Evolutionary conservation across 35 echinoderm and acorn worm genomes (phyloP).

Genomic region (Apostichopus japonicus): DNA sequence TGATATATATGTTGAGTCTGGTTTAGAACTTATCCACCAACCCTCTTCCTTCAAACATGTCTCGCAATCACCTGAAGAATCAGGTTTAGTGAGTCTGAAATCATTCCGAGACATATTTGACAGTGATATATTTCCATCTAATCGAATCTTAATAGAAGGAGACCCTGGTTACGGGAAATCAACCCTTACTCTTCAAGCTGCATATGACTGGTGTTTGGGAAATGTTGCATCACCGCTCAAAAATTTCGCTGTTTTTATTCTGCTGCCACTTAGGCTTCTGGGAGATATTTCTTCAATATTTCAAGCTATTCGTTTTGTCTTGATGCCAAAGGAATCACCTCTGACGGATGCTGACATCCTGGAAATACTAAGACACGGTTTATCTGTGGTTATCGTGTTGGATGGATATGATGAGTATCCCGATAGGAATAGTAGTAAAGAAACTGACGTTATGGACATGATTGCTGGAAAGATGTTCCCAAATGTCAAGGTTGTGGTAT

Average conservation of each 20-base stretch:
- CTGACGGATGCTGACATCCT: background rate
- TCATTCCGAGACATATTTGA: background rate
- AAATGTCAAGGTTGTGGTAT: no score
- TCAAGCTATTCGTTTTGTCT: background rate
- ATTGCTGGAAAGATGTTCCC: background rate
- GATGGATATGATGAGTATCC: slow-evolving; percentile 18
- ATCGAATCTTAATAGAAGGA: background rate
- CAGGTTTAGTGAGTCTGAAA: background rate
- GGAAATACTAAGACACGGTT: background rate
- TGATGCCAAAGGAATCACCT: background rate
- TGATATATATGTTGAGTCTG: no score
- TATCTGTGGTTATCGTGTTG: background rate
- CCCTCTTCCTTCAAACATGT: no score
- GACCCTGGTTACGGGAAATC: slow-evolving; percentile 12
- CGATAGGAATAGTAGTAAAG: background rate
- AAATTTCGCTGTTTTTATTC: background rate
- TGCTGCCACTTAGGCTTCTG: background rate
- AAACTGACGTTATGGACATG: background rate
- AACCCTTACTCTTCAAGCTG: background rate
- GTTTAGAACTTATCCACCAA: no score
- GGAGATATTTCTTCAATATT: background rate
- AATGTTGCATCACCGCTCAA: background rate
- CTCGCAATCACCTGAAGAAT: background rate
- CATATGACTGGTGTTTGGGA: slow-evolving; percentile 8
- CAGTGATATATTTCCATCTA: background rate